phyloP scores from a whole-genome alignment of 1,140 invertebrate genomes.

The Hydropsyche tenuis region DNA sequence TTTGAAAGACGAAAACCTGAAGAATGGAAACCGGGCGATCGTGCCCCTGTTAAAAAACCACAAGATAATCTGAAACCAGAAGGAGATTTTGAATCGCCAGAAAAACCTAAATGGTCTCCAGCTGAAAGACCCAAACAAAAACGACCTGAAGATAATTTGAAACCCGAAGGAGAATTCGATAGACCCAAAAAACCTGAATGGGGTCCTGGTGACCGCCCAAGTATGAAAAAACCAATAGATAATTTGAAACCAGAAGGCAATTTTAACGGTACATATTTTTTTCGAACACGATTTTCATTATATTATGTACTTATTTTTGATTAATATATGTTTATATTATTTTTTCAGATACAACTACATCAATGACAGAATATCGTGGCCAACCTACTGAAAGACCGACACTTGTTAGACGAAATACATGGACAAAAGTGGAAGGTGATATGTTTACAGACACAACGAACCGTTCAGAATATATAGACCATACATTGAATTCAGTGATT shows the following conservation, averaged over 20 bases:
- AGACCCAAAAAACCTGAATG: conserved; percentile 52
- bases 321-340: conserved; percentile 11
- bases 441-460: conserved; percentile 72
- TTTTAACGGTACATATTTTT: too few relatives aligned
- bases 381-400: conserved; percentile 69
- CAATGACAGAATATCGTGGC: conserved; percentile 71
- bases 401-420: conserved; percentile 79
- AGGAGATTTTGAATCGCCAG: conserved; percentile 64
- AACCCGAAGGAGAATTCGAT: conserved; percentile 65
- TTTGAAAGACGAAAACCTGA: conserved; percentile 60
- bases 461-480: conserved; percentile 70
- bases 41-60: conserved; percentile 56
- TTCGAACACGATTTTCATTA: background rate
- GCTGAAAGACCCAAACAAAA: conserved; percentile 54
- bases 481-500: conserved; percentile 62
- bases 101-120: conserved; percentile 53
- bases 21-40: conserved; percentile 54
- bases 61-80: conserved; percentile 65
- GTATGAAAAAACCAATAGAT: conserved; percentile 54
- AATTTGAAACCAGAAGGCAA: conserved; percentile 68
- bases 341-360: conserved; percentile 69
- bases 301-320: background rate
- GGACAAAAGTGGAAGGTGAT: conserved; percentile 79
- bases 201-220: conserved; percentile 54
- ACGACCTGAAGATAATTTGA: conserved; percentile 64